Conservation (phyloP, 2,797 vertebrate species). For the Xenentodon cancila region DNA sequence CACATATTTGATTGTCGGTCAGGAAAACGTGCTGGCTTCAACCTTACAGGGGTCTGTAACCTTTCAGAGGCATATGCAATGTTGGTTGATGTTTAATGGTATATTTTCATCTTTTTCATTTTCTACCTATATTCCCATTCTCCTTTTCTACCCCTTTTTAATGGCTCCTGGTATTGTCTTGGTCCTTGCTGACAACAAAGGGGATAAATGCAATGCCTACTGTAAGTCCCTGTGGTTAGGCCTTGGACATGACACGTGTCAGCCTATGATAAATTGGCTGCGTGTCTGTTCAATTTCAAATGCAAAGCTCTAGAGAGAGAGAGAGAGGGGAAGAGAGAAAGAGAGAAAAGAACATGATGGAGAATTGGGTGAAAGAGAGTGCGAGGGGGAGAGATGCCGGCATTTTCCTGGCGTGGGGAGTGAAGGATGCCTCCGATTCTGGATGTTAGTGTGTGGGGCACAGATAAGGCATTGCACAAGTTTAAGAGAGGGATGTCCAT, state of each 20-base stretch:
- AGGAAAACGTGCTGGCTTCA: conserved; percentile 77
- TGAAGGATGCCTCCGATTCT: conserved; percentile 90
- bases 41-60: conserved; percentile 78
- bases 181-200: conserved; percentile 91
- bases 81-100: conserved; percentile 72
- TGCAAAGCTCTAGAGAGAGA: conserved; percentile 97
- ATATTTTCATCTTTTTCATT: conserved; percentile 71
- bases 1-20: conserved; percentile 84
- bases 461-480: conserved; percentile 93
- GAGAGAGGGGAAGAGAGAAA: conserved; percentile 68
- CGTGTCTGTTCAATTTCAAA: conserved; percentile 99
- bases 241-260: conserved; percentile 99
- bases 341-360: conserved; percentile 66
- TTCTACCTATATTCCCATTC: conserved; percentile 53
- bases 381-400: conserved; percentile 66
- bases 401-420: conserved; percentile 87
- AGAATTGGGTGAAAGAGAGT: conserved; percentile 60
- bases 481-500: conserved; percentile 91
- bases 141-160: conserved; percentile 77
- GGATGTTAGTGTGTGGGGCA: conserved; percentile 90
- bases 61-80: conserved; percentile 82
- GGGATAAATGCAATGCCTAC: conserved; percentile 93
- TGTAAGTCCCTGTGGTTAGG: conserved; percentile 95
- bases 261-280: conserved; percentile 99
- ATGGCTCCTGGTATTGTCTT: conserved; percentile 87